phyloP scores from a whole-genome alignment of 2,888 invertebrate genomes.

The Lasioglossum marginatum region DNA sequence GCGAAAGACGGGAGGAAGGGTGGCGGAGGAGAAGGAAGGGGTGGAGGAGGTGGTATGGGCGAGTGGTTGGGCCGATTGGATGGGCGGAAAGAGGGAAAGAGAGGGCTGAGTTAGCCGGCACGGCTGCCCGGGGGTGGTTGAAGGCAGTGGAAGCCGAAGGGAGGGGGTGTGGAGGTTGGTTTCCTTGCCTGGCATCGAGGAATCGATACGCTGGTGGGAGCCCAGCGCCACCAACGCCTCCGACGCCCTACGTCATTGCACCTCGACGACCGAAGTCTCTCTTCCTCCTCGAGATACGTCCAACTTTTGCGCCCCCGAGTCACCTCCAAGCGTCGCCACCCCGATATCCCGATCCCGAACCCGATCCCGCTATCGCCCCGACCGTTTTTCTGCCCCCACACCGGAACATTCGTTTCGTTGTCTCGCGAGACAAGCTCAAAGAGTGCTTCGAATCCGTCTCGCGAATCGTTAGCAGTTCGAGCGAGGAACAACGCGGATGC shows the following conservation, averaged over 20 bases:
- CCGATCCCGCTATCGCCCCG: not conserved
- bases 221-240: slow-evolving; percentile 83
- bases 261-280: slow-evolving; percentile 75
- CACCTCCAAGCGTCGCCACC: slow-evolving; percentile 26
- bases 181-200: slow-evolving; percentile 79
- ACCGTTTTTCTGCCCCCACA: not conserved
- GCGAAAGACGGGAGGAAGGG: slow-evolving; percentile 55
- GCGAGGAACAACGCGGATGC: slow-evolving; percentile 15
- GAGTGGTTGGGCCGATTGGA: slow-evolving; percentile 67
- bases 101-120: slow-evolving; percentile 65
- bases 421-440: not conserved
- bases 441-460: not conserved
- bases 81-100: slow-evolving; percentile 67
- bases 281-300: slow-evolving; percentile 40
- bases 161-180: slow-evolving; percentile 74
- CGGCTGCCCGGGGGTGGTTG: slow-evolving; percentile 69
- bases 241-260: slow-evolving; percentile 82
- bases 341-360: not conserved
- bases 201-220: slow-evolving; percentile 83
- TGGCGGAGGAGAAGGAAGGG: slow-evolving; percentile 10
- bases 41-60: slow-evolving; percentile 48
- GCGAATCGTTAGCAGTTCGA: slow-evolving; percentile 3
- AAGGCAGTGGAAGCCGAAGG: slow-evolving; percentile 70
- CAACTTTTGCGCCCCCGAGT: slow-evolving; percentile 62
- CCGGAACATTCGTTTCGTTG: slow-evolving; percentile 9